phyloP scores from a whole-genome alignment of 1,140 invertebrate species.

The Condylostylus longicornis region DNA sequence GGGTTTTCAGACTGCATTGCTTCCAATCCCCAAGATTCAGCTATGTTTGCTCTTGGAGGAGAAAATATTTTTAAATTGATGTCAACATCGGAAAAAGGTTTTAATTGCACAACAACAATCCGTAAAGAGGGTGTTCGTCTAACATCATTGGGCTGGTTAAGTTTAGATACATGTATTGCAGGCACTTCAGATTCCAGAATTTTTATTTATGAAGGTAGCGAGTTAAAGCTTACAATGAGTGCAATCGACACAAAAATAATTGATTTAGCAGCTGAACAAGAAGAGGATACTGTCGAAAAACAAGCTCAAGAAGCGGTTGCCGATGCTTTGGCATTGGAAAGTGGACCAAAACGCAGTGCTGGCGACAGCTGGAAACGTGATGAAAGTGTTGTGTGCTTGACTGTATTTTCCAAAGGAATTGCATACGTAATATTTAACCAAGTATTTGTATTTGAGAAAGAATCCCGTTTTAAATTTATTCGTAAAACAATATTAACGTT shows the following conservation, averaged over 20 bases:
- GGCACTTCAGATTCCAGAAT: conserved; percentile 55
- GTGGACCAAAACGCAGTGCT: conserved; percentile 16
- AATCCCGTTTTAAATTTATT: conserved; percentile 37
- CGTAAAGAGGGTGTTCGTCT: conserved; percentile 52
- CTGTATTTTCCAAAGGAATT: conserved; percentile 40
- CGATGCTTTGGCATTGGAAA: conserved; percentile 8
- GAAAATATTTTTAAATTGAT: conserved; percentile 50
- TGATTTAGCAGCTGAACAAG: conserved; percentile 32
- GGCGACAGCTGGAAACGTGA: too few species aligned
- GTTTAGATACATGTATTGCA: conserved; percentile 50
- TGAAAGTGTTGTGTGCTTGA: conserved; percentile 34
- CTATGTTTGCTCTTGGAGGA: conserved; percentile 53
- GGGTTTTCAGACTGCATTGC: conserved; percentile 23
- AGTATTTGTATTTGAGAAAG: conserved; percentile 44
- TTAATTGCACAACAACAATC: conserved; percentile 54
- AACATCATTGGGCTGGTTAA: conserved; percentile 47
- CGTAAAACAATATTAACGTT: conserved; percentile 39
- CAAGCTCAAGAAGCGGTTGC: conserved; percentile 14
- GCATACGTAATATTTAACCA: conserved; percentile 39
- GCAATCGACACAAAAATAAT: conserved; percentile 33
- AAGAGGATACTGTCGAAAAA: conserved; percentile 6
- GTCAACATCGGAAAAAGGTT: conserved; percentile 51
- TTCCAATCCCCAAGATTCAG: conserved; percentile 52
- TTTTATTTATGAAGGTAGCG: conserved; percentile 57
- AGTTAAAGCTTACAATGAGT: conserved; percentile 45